Evolutionary conservation across 1,140 invertebrate genomes (phyloP), one percentile per base, ranked within the genome.

Genomic region (Drosophila novamexicana): DNA sequence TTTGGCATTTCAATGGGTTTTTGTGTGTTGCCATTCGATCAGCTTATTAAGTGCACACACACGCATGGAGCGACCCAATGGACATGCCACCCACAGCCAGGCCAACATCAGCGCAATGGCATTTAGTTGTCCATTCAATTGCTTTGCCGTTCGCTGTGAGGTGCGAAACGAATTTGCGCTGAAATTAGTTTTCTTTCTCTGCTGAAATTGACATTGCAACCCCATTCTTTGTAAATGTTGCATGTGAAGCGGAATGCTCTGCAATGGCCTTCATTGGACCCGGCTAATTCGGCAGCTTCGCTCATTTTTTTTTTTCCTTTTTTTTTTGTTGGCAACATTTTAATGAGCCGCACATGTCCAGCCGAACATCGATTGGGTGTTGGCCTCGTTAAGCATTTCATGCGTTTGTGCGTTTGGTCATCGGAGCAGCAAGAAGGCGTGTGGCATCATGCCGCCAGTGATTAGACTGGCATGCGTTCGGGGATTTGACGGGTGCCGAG

Each of bases 141-240:
- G 84, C 84, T 79, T 75, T 80, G 84, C 79, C 79, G 65, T 67
- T 83, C 76, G 62, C 53, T 68, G 75, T 88, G 83, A 88, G 83
- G 83, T 88, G 83, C 83, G 83, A 88, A 88, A 88, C 83, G 83
- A 88, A 88, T 88, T 88, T 88, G 83, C 84, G 84, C 83, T 77
- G 84, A 89, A 88, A 88, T 88, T 89, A 88, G 83, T 88, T 88
- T 88, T 88, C 83, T 89, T 88, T 89, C 79, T 79, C 54, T 69
- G 59, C 59, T 68, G 59, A 79, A 79, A 81, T 88, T 69, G 71
- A 66, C 77, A 73, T 59, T 81, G 82, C 82, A 86, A 71, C 79
- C 82, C 82, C 67, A 59, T 52, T 47, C 34, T 16, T 3, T 44
- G 49, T 62, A 64, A 44, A 53, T 18, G 61, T 54, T 71, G 73